Conservation (phyloP, 2,113 vertebrate genomes). For the Austrofundulus limnaeus region DNA sequence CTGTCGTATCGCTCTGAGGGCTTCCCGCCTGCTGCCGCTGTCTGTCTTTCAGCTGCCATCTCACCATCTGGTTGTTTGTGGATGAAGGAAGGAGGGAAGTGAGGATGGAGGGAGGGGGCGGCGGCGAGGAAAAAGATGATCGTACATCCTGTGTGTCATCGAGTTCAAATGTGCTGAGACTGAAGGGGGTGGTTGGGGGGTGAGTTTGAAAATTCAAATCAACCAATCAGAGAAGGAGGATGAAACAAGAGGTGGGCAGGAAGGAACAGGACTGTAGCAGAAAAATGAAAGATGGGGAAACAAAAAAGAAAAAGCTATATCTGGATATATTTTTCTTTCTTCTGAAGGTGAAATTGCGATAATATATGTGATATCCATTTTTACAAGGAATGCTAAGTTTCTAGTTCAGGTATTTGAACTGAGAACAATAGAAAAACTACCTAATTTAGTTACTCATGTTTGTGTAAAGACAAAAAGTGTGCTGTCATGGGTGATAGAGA, state of each 20-base stretch:
- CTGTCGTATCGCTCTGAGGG: constrained; percentile 67
- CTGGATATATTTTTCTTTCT: not conserved
- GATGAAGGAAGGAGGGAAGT: constrained; percentile 37
- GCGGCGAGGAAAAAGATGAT: constrained; percentile 38
- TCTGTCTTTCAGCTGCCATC: constrained; percentile 64
- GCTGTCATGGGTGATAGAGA: not conserved
- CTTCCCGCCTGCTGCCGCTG: constrained; percentile 61
- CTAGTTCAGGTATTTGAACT: not conserved
- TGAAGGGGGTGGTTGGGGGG: constrained; percentile 16
- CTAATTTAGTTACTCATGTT: not conserved
- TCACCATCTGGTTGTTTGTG: constrained; percentile 67
- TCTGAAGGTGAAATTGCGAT: no score
- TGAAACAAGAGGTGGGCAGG: not conserved
- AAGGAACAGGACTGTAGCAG: not conserved
- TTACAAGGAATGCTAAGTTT: no score
- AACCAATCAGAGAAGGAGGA: constrained; percentile 48
- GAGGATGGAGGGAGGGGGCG: constrained; percentile 1
- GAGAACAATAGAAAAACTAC: constrained; percentile 12
- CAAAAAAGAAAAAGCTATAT: not conserved
- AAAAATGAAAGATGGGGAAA: not conserved
- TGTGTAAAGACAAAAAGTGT: not conserved
- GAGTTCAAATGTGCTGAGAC: constrained; percentile 5
- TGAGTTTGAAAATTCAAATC: constrained; percentile 62
- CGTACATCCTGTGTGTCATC: constrained; percentile 57
- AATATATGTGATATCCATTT: no score